Evolutionary conservation across 2,888 invertebrate species (phyloP).

Genomic region (Pollenia labialis): DNA sequence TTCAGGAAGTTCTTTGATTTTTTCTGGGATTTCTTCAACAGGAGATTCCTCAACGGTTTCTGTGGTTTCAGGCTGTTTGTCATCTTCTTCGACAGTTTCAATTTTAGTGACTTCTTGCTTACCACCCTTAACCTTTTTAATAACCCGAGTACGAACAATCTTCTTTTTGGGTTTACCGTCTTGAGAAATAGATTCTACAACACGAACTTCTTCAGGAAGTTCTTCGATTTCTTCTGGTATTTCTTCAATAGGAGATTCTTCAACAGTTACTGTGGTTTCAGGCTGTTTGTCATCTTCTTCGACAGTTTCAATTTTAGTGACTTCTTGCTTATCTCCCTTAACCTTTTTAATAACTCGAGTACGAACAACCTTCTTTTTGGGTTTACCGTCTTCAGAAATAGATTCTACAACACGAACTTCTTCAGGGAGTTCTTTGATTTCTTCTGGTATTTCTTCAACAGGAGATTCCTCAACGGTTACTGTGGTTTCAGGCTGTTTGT

Average conservation of each 20-base stretch:
- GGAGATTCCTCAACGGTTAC: constrained; percentile 74
- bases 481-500: constrained; percentile 78
- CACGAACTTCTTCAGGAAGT: constrained; percentile 74
- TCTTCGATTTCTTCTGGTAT: constrained; percentile 57
- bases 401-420: constrained; percentile 75
- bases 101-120: constrained; percentile 80
- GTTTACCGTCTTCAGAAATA: constrained; percentile 74
- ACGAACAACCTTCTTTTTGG: constrained; percentile 79
- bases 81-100: constrained; percentile 82
- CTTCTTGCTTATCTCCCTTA: constrained; percentile 81
- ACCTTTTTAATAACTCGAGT: constrained; percentile 81
- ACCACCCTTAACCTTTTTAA: constrained; percentile 74
- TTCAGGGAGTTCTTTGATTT: constrained; percentile 75
- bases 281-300: constrained; percentile 83
- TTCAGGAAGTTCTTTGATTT: constrained; percentile 73
- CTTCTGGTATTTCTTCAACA: constrained; percentile 66
- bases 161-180: constrained; percentile 76
- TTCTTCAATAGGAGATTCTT: constrained; percentile 72
- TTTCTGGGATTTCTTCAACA: constrained; percentile 80
- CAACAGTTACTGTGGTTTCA: constrained; percentile 77
- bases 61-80: constrained; percentile 80
- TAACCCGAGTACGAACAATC: constrained; percentile 67
- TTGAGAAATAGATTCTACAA: constrained; percentile 77
- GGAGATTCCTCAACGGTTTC: constrained; percentile 83
- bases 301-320: constrained; percentile 83